phyloP scores from a whole-genome alignment of 1,140 invertebrate species.

The Heliconius himera region DNA sequence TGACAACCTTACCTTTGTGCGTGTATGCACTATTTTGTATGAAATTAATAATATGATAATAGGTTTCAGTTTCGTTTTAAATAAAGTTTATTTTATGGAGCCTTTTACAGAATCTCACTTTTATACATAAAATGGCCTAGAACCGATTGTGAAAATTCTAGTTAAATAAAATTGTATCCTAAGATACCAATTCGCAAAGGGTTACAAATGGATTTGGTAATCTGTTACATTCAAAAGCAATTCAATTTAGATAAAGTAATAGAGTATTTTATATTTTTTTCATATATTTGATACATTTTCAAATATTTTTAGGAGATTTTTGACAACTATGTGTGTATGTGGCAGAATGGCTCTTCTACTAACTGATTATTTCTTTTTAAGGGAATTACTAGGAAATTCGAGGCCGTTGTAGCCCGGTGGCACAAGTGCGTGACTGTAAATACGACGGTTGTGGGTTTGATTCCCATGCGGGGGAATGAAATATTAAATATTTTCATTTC shows the following conservation, averaged over 20 bases:
- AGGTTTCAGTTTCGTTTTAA: neutral
- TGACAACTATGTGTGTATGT: too few relatives aligned
- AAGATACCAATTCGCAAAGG: neutral
- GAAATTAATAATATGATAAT: too few relatives aligned
- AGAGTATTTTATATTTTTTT: neutral
- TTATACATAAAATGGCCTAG: neutral
- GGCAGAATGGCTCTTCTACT: too few relatives aligned
- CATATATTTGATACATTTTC: too few relatives aligned
- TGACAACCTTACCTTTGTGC: too few relatives aligned
- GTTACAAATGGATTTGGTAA: slow-evolving; percentile 5
- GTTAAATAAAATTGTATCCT: slow-evolving; percentile 4
- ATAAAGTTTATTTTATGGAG: neutral
- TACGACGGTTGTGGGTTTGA: neutral
- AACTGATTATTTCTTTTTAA: too few relatives aligned
- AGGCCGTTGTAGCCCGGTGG: too few relatives aligned
- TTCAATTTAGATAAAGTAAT: slow-evolving; percentile 6
- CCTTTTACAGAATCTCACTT: neutral
- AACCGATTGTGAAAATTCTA: neutral
- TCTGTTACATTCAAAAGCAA: slow-evolving; percentile 10
- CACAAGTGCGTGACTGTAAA: too few relatives aligned
- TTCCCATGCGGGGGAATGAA: neutral
- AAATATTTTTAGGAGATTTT: too few relatives aligned
- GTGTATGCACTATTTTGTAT: too few relatives aligned
- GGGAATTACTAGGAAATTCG: too few relatives aligned
- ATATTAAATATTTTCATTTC: too few relatives aligned